Evolutionary conservation across 2,888 invertebrate genomes (phyloP).

Genomic region (Drosophila differens): DNA sequence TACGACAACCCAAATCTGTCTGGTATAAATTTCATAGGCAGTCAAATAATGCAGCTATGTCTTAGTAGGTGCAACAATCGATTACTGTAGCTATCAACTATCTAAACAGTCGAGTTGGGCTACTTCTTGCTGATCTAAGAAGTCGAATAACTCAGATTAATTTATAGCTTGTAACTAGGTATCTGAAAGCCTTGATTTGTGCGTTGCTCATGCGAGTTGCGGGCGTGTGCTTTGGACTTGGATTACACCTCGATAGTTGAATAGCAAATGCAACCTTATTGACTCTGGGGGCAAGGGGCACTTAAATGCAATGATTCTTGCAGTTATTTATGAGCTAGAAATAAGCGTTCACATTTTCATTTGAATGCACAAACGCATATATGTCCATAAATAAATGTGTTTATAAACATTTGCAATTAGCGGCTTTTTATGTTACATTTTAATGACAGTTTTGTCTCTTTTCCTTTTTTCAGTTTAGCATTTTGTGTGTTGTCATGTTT

Average conservation of each 20-base stretch:
- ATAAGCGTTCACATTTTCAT: constrained; percentile 23
- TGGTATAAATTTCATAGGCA: neutral
- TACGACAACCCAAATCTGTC: neutral
- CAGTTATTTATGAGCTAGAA: constrained; percentile 68
- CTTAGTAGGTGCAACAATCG: neutral
- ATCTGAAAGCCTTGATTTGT: neutral
- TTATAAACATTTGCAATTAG: constrained; percentile 65
- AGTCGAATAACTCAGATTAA: neutral
- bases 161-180: neutral
- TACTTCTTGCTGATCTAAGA: neutral
- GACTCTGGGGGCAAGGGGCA: constrained; percentile 22
- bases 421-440: constrained; percentile 74
- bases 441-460: constrained; percentile 66
- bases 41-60: neutral
- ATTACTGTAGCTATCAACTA: neutral
- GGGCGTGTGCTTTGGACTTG: constrained; percentile 33
- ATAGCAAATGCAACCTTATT: constrained; percentile 17
- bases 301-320: constrained; percentile 27
- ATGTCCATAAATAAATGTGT: constrained; percentile 1
- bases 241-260: constrained; percentile 22
- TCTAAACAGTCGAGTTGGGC: neutral
- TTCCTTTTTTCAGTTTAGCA: constrained; percentile 36
- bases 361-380: constrained; percentile 12
- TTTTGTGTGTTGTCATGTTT: constrained; percentile 64
- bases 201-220: constrained; percentile 13